Conservation (phyloP, 2,113 vertebrate genomes). For the human (Homo sapiens) region DNA sequence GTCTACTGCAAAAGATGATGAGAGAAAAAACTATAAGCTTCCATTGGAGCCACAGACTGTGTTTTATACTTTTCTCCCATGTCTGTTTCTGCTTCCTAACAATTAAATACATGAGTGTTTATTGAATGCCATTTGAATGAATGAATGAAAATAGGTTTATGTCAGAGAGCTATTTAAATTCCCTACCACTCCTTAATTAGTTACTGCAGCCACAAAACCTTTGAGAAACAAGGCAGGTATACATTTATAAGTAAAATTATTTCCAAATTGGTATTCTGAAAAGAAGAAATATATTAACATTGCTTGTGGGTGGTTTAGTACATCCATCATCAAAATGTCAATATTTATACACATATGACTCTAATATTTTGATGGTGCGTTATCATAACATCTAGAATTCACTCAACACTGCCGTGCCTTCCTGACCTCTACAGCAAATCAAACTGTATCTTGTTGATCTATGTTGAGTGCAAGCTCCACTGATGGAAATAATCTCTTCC, state of each 20-base stretch:
- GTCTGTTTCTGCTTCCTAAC: background rate
- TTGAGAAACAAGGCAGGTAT: background rate
- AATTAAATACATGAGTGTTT: background rate
- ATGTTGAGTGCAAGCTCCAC: background rate
- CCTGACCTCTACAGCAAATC: conserved; percentile 32
- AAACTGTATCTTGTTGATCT: background rate
- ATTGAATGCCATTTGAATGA: background rate
- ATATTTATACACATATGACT: conserved; percentile 45
- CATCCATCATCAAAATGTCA: conserved; percentile 36
- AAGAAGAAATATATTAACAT: conserved; percentile 7
- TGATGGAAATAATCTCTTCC: background rate
- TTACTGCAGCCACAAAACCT: background rate
- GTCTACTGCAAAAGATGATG: background rate
- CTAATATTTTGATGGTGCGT: background rate
- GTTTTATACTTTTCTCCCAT: background rate
- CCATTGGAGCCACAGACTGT: background rate
- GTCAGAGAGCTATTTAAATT: conserved; percentile 14
- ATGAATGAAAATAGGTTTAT: background rate
- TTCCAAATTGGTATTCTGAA: conserved; percentile 13
- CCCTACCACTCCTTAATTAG: background rate
- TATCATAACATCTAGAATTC: background rate
- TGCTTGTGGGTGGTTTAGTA: background rate
- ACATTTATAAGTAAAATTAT: conserved; percentile 16
- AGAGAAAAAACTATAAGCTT: background rate
- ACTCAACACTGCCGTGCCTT: background rate